Evolutionary conservation across 1,140 invertebrate genomes (phyloP), one percentile per base, ranked within the genome.

Genomic region (Maniola jurtina): DNA sequence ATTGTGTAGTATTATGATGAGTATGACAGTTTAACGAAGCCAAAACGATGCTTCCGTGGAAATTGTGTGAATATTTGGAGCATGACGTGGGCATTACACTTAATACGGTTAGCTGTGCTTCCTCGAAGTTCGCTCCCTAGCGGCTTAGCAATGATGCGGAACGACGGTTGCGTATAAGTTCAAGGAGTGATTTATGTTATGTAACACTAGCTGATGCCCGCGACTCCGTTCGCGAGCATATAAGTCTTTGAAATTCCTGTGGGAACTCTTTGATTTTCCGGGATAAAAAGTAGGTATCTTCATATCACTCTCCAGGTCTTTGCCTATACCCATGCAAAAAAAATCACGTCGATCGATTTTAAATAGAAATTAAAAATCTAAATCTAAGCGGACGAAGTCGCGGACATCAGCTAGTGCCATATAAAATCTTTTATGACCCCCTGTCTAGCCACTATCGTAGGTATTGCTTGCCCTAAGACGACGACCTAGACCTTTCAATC

Each of bases 31-130:
- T 48, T 16, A 52, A 52, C 15, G 48, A 52, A 45, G 15, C 11
- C 6, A 11, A 36, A 40, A 57, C 25, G 55, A 40, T n/a, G 55
- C 35, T 57, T 57, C 55, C 55, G 55, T 16, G 33, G 55, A 57
- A 45, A 57, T 15, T 38, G 52, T 34, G 55, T 35, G 33, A 57
- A 57, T 57, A 57, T 38, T 57, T 57, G 55, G 55, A 57, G 55
- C 55, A 57, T 57, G 55, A 57, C 55, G 52, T 55, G 52, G 11
- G 33, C 16, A 34, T 16, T 55, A 55, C 52, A 55, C 0, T 55
- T 55, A 34, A 34, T 55, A 34, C 52, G 33, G 33, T 55, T 55
- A 55, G 16, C 52, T 33, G 6, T 55, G 16, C 16, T 52, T 8
- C 48, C 52, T 16, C 15, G 25, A 11, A 16, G 11, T 7, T n/a